Percentiles rank a stretch among this genome's conserved stretches.
Conservation (phyloP, 1,140 invertebrate species). For the Archegozetes longisetosus region DNA sequence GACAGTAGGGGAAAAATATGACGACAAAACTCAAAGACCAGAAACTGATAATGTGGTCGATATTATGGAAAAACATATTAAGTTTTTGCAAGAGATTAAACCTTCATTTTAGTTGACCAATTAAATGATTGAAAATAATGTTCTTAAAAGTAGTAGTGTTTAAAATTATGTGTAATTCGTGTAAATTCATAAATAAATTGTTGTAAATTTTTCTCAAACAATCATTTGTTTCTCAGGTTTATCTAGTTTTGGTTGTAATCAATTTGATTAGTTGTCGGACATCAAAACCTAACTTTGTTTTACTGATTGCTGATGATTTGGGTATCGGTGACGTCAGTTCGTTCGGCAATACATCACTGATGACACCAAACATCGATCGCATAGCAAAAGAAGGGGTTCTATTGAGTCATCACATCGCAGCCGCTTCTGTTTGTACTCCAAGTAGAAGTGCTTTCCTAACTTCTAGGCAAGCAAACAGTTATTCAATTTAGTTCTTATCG, state of each 20-base stretch:
- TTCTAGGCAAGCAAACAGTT: conserved; percentile 28
- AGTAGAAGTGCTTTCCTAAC: conserved; percentile 30
- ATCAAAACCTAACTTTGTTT: conserved; percentile 27
- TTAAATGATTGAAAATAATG: too few relatives aligned
- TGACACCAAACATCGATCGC: conserved; percentile 30
- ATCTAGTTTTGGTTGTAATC: neutral
- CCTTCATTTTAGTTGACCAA: neutral
- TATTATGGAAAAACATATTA: conserved; percentile 17
- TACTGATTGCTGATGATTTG: conserved; percentile 32
- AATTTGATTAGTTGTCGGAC: neutral
- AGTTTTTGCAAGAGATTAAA: conserved; percentile 7
- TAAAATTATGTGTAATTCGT: too few relatives aligned
- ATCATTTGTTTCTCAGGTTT: neutral
- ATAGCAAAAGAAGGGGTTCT: conserved; percentile 25
- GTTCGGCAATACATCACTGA: conserved; percentile 28
- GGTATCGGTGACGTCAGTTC: conserved; percentile 30
- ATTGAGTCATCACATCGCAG: conserved; percentile 27
- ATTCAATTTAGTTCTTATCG: too few relatives aligned
- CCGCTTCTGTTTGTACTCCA: conserved; percentile 30
- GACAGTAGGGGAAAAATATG: conserved; percentile 64
- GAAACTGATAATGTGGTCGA: conserved; percentile 11
- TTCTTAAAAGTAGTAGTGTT: too few relatives aligned
- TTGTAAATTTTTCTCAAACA: neutral
- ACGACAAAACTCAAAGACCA: conserved; percentile 27
- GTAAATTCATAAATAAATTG: too few relatives aligned